These are phyloP conservation scores for Melanerpes aurifrons DNA, from an alignment of 2,113 vertebrate genomes.

Conservation along the genomic window DNA sequence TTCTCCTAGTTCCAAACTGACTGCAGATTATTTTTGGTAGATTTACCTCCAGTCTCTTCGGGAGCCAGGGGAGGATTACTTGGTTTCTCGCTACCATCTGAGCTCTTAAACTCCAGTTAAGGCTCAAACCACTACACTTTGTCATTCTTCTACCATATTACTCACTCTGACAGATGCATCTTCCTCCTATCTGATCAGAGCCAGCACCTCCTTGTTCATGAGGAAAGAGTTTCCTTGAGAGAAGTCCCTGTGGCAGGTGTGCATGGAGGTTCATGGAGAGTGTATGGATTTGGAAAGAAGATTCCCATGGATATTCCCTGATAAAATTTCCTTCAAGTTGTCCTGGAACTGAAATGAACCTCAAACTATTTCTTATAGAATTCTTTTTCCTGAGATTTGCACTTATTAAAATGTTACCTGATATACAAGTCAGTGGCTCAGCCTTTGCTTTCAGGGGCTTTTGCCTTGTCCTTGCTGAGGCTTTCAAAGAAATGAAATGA, in stretches of 20 bases:
- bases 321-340: slow-evolving; percentile 15
- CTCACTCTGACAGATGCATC: not conserved
- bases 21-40: too few relatives aligned
- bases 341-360: slow-evolving; percentile 13
- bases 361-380: slow-evolving; percentile 3
- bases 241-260: not conserved
- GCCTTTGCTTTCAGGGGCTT: slow-evolving; percentile 20
- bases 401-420: slow-evolving; percentile 37
- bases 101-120: too few relatives aligned
- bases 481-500: not conserved
- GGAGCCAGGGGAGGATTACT: too few relatives aligned
- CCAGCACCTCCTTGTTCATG: not conserved
- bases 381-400: slow-evolving; percentile 9
- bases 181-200: not conserved
- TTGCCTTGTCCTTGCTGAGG: not conserved
- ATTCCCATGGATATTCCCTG: not conserved
- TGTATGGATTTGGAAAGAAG: not conserved
- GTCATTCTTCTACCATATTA: not conserved
- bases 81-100: too few relatives aligned
- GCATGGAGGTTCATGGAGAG: not conserved
- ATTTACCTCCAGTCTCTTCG: too few relatives aligned
- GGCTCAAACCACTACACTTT: not conserved
- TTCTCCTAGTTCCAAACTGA: too few relatives aligned
- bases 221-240: not conserved
- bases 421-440: not conserved